A percentile compares a stretch with the other conserved stretches of the same genome.
phyloP scores from a whole-genome alignment of 2,888 invertebrate genomes.

The Camptogramma bilineatum region DNA sequence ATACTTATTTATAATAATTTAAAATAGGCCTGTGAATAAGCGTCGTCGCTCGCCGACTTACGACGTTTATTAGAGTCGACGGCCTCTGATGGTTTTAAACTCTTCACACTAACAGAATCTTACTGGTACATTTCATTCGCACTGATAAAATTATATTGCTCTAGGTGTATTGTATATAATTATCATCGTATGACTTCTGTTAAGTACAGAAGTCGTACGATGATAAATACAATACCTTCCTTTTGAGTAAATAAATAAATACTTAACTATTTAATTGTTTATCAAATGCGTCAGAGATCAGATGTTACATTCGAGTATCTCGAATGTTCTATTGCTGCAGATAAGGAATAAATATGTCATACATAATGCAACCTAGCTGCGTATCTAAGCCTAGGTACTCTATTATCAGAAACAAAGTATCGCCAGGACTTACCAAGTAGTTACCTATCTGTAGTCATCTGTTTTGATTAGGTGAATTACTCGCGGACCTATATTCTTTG shows the following conservation, averaged over 20 bases:
- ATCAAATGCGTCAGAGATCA: conserved; percentile 31
- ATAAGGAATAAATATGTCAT: conserved; percentile 6
- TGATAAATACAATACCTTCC: too few relatives aligned
- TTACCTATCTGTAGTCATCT: not conserved
- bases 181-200: conserved; percentile 22
- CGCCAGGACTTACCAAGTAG: not conserved
- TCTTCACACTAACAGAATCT: conserved; percentile 18
- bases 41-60: conserved; percentile 13
- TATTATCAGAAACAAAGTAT: conserved; percentile 1
- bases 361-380: conserved; percentile 6
- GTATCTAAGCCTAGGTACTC: not conserved
- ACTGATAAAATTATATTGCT: conserved; percentile 21
- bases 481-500: not conserved
- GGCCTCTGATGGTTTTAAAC: conserved; percentile 36
- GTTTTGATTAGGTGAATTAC: not conserved
- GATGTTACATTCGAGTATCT: conserved; percentile 17
- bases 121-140: conserved; percentile 16
- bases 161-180: not conserved
- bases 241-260: conserved; percentile 14
- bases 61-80: conserved; percentile 32
- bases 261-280: conserved; percentile 2
- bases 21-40: conserved; percentile 41
- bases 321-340: conserved; percentile 22
- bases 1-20: conserved; percentile 30
- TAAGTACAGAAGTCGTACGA: too few relatives aligned